Conservation (phyloP, 2,888 invertebrate species). For the Troides aeacus region DNA sequence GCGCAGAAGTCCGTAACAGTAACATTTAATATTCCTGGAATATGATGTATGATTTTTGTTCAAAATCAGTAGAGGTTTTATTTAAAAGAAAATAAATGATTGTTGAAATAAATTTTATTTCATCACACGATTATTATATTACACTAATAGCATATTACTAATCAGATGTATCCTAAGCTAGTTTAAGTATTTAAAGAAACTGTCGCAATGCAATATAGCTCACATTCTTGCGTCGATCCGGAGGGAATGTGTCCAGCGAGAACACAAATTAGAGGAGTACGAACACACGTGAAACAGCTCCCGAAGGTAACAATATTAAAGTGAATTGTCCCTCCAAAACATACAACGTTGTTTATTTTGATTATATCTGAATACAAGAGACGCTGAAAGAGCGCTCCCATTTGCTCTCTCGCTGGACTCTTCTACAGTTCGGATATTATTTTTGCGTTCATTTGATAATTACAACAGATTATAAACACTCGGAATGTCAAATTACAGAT, state of each 20-base stretch:
- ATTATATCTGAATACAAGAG: background rate
- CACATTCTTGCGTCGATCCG: background rate
- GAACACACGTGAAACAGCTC: background rate
- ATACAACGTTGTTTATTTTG: background rate
- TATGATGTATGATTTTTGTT: no score
- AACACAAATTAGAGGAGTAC: background rate
- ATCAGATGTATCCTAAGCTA: no score
- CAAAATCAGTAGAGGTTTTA: no score
- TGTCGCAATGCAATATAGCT: background rate
- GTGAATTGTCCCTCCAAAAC: background rate
- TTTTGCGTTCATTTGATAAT: background rate
- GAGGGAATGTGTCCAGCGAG: background rate
- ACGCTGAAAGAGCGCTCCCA: background rate
- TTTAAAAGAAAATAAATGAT: no score
- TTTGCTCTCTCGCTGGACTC: background rate
- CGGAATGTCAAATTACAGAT: background rate
- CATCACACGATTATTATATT: no score
- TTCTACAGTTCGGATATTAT: background rate
- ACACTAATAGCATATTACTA: no score
- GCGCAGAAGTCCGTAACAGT: no score
- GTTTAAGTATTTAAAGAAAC: background rate
- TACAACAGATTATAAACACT: background rate
- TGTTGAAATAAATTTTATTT: no score
- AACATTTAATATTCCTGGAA: no score
- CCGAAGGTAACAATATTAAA: background rate